Evolutionary conservation across 2,888 invertebrate genomes (phyloP).

Genomic region (Leucoma salicis): DNA sequence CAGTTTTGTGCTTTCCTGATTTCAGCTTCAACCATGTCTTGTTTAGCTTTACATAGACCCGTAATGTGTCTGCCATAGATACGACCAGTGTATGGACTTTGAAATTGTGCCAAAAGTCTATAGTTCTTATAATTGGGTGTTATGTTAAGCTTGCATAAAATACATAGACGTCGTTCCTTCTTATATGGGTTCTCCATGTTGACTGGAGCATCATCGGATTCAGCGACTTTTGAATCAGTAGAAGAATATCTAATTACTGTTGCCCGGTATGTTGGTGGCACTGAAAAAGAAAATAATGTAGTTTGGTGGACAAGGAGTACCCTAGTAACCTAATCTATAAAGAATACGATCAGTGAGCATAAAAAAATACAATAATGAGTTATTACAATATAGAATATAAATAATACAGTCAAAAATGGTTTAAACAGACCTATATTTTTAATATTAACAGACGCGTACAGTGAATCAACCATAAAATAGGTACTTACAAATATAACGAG

Average conservation of each 20-base stretch:
- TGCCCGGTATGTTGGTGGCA: conserved; percentile 40
- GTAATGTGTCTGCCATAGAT: conserved; percentile 97
- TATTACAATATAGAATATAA: no score
- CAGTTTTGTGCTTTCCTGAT: conserved; percentile 88
- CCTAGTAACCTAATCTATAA: no score
- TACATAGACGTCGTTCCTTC: conserved; percentile 87
- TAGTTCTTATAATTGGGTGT: conserved; percentile 95
- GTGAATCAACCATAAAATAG: not conserved
- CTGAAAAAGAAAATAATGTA: conserved; percentile 48
- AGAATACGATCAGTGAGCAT: not conserved
- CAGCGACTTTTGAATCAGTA: conserved; percentile 32
- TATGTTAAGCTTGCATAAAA: conserved; percentile 92
- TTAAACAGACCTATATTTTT: no score
- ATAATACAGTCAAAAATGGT: not conserved
- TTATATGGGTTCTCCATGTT: conserved; percentile 91
- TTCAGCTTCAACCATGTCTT: conserved; percentile 87
- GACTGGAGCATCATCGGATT: conserved; percentile 64
- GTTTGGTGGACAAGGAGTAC: no score
- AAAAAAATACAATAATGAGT: not conserved
- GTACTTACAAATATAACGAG: conserved; percentile 50
- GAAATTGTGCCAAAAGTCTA: conserved; percentile 95
- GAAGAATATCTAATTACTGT: conserved; percentile 43
- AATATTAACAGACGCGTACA: no score
- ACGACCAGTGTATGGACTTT: conserved; percentile 96
- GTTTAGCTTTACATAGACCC: conserved; percentile 93